Conservation (phyloP, 2,113 vertebrate species). For the Cheirogaleus medius region DNA sequence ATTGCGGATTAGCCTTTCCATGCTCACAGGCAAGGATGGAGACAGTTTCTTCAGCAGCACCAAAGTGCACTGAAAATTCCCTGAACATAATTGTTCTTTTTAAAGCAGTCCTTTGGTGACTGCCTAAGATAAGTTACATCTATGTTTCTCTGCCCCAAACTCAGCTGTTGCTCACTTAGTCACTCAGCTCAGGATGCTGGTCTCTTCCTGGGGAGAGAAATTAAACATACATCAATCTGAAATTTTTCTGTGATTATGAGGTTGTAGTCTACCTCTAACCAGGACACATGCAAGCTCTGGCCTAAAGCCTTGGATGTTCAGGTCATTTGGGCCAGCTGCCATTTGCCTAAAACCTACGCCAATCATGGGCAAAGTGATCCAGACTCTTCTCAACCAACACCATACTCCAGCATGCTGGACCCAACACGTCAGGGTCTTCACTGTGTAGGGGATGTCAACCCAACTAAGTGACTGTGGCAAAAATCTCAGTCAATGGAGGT, state of each 20-base stretch:
- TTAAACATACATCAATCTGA: not conserved
- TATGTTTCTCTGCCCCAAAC: not conserved
- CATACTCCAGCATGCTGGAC: not conserved
- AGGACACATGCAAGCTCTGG: not conserved
- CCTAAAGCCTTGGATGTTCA: not conserved
- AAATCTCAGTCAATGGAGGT: no score
- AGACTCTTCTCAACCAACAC: not conserved
- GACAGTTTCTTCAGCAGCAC: slow-evolving; percentile 60
- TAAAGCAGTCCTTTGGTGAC: slow-evolving; percentile 24
- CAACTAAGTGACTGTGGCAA: no score
- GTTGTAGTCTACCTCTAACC: not conserved
- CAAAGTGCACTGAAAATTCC: slow-evolving; percentile 32
- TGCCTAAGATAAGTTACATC: not conserved
- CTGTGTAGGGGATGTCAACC: not conserved
- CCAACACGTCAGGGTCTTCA: not conserved
- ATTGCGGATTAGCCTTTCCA: slow-evolving; percentile 70
- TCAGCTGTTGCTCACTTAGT: slow-evolving; percentile 58
- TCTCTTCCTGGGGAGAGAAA: not conserved
- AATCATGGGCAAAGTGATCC: not conserved
- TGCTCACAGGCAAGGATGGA: slow-evolving; percentile 41
- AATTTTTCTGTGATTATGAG: not conserved
- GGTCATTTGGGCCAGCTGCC: not conserved
- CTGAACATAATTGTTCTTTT: slow-evolving; percentile 53
- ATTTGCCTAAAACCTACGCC: not conserved
- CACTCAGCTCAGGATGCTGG: slow-evolving; percentile 9